Evolutionary conservation across 1,140 invertebrate genomes (phyloP).

Genomic region (Drosophila mojavensis): DNA sequence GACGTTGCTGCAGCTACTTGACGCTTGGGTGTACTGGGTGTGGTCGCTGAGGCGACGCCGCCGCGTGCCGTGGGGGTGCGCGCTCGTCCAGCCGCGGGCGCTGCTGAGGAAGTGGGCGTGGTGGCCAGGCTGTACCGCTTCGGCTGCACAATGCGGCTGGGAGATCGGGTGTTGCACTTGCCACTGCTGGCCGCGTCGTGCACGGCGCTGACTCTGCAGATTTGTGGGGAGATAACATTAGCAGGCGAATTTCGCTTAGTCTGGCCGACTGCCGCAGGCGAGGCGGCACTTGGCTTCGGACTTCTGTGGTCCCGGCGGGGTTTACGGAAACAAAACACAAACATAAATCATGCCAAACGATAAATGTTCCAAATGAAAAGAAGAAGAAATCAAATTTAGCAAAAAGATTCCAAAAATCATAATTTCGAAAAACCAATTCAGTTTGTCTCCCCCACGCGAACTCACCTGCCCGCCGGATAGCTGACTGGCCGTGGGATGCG

Average conservation of each 20-base stretch:
- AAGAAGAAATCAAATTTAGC: conserved; percentile 44
- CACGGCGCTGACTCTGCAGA: conserved; percentile 64
- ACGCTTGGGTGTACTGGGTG: conserved; percentile 77
- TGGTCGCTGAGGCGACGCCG: conserved; percentile 49
- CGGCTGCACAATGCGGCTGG: conserved; percentile 80
- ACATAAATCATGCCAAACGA: conserved; percentile 63
- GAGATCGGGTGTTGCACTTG: conserved; percentile 71
- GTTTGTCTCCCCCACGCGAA: neutral
- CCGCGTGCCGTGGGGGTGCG: conserved; percentile 74
- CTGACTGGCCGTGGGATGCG: conserved; percentile 89
- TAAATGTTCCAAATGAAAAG: conserved; percentile 31
- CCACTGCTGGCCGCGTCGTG: conserved; percentile 55
- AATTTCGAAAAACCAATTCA: conserved; percentile 11
- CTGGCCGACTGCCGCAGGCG: conserved; percentile 70
- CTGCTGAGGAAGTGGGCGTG: conserved; percentile 36
- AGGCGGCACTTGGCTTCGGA: conserved; percentile 49
- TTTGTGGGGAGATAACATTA: conserved; percentile 72
- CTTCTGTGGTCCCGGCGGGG: conserved; percentile 39
- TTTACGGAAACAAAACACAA: too few species aligned
- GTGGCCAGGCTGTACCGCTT: conserved; percentile 78
- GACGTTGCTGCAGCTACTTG: conserved; percentile 65
- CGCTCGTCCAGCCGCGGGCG: conserved; percentile 47
- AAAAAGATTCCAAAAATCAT: conserved; percentile 41
- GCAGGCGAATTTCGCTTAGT: conserved; percentile 45
- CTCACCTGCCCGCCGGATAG: conserved; percentile 86